Evolutionary conservation across 2,888 invertebrate genomes (phyloP).

Genomic region (Gnatocerus cornutus): DNA sequence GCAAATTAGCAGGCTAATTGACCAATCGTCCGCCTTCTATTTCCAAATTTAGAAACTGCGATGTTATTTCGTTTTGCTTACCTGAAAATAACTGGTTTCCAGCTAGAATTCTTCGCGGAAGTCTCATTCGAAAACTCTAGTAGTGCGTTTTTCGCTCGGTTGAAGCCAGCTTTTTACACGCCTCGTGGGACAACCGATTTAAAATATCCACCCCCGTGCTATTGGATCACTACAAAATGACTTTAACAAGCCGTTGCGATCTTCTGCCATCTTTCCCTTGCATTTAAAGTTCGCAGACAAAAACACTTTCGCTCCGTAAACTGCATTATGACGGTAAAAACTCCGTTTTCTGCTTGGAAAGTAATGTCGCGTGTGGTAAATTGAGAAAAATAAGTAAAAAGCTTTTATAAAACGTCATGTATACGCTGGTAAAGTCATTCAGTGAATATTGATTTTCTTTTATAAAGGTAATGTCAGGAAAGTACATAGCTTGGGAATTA

Average conservation of each 20-base stretch:
- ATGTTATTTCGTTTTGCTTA: too few relatives aligned
- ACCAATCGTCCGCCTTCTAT: too few relatives aligned
- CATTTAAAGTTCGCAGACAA: constrained; percentile 34
- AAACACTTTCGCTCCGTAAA: constrained; percentile 31
- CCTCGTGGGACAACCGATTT: constrained; percentile 53
- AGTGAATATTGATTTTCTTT: neutral
- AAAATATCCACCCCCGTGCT: constrained; percentile 35
- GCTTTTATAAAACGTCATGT: neutral
- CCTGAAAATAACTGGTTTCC: too few relatives aligned
- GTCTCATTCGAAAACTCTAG: constrained; percentile 37
- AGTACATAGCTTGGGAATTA: neutral
- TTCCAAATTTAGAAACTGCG: too few relatives aligned
- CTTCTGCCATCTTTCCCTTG: constrained; percentile 14
- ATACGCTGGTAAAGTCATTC: neutral
- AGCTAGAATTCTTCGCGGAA: constrained; percentile 3
- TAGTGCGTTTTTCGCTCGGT: constrained; percentile 52
- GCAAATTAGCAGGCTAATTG: too few relatives aligned
- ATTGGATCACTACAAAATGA: constrained; percentile 42
- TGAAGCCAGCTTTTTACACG: constrained; percentile 55
- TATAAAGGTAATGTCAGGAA: neutral
- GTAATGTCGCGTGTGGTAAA: constrained; percentile 1
- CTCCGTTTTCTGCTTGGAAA: neutral
- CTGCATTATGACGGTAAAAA: constrained; percentile 4
- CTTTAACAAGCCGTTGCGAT: constrained; percentile 42
- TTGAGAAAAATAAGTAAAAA: neutral